These are phyloP conservation scores for Pangasianodon gigas DNA, from an alignment of 2,113 vertebrate species.

Conservation along the genomic window DNA sequence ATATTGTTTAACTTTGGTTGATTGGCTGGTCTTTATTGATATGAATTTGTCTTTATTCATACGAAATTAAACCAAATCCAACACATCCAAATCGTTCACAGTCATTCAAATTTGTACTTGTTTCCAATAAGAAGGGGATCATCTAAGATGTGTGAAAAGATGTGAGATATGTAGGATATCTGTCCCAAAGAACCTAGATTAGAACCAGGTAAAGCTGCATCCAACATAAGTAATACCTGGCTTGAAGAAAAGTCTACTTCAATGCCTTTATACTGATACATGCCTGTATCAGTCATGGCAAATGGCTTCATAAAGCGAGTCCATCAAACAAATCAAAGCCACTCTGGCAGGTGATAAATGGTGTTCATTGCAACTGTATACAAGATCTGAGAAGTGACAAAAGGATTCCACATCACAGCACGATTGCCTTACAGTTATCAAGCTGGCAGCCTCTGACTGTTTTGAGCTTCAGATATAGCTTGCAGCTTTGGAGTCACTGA, in stretches of 20 bases:
- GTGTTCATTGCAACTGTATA: constrained; percentile 3
- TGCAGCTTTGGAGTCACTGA: not conserved
- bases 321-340: not conserved
- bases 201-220: not conserved
- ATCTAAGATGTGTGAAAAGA: not conserved
- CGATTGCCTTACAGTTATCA: constrained; percentile 21
- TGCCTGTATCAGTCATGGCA: not conserved
- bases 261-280: not conserved
- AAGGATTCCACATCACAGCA: constrained; percentile 14
- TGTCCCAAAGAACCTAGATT: not conserved
- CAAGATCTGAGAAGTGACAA: constrained; percentile 7
- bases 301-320: not conserved
- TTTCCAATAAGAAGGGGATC: not conserved
- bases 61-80: not conserved
- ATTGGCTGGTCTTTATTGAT: not conserved
- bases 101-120: not conserved
- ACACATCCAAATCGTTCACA: not conserved
- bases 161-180: not conserved
- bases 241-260: constrained; percentile 10
- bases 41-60: not conserved
- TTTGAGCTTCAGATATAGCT: not conserved
- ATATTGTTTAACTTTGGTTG: not conserved
- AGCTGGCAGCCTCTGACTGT: not conserved
- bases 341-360: not conserved
- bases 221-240: not conserved